phyloP scores from a whole-genome alignment of 2,888 invertebrate species.

The Alcis repandata region DNA sequence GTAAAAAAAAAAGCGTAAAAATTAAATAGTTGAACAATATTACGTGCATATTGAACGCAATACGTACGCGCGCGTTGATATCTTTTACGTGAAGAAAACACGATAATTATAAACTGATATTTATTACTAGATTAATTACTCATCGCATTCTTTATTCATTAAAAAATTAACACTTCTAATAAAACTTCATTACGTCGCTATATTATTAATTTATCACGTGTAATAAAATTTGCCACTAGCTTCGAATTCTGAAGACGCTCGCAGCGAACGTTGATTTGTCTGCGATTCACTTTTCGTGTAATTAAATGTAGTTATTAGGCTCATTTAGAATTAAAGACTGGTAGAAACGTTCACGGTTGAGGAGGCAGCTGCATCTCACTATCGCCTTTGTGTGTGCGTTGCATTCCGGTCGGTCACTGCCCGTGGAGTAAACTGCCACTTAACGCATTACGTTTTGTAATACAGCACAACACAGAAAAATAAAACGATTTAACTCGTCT shows the following conservation, averaged over 20 bases:
- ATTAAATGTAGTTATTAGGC: constrained; percentile 28
- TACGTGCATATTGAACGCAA: not conserved
- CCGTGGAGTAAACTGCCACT: constrained; percentile 35
- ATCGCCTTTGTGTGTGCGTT: constrained; percentile 45
- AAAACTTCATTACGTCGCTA: no score
- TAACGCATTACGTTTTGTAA: not conserved
- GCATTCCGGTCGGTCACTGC: constrained; percentile 58
- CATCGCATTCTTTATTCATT: no score
- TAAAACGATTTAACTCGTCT: not conserved
- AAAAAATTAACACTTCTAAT: no score
- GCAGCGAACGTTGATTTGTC: not conserved
- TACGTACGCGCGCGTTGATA: constrained; percentile 2
- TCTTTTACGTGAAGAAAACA: constrained; percentile 12
- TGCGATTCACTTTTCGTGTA: constrained; percentile 22
- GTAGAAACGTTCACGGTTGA: constrained; percentile 58
- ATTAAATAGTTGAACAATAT: not conserved
- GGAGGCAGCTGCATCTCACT: constrained; percentile 50
- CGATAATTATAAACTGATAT: not conserved
- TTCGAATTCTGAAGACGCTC: not conserved
- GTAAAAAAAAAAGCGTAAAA: not conserved
- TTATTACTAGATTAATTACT: not conserved
- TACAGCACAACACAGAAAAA: not conserved
- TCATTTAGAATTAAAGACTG: constrained; percentile 45
- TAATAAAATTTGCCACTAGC: not conserved
- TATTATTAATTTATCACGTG: no score